These are phyloP conservation scores for Babyrousa celebensis DNA, from an alignment of 2,797 vertebrate genomes.

Conservation along the genomic window DNA sequence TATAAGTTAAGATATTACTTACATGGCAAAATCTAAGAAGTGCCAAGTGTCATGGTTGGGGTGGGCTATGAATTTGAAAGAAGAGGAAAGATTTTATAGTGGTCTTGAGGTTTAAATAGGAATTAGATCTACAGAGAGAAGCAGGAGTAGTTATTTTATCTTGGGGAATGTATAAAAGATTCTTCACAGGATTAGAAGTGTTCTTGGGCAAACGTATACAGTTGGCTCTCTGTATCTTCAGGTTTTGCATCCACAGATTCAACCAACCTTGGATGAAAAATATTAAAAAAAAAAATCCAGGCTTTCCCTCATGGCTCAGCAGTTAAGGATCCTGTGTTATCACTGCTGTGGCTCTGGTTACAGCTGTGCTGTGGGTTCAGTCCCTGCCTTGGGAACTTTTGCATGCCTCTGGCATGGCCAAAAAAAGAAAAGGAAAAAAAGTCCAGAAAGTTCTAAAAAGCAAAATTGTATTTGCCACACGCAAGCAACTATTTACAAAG, in stretches of 20 bases:
- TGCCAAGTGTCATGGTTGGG: neutral
- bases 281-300: too few relatives aligned
- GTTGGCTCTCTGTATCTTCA: neutral
- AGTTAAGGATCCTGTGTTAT: too few relatives aligned
- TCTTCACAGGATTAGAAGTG: constrained; percentile 36
- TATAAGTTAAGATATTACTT: neutral
- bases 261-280: neutral
- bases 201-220: neutral
- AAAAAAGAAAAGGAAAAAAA: neutral
- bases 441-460: neutral
- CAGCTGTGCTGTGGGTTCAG: too few relatives aligned
- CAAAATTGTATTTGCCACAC: neutral
- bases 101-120: constrained; percentile 50
- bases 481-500: neutral
- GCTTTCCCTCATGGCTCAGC: too few relatives aligned
- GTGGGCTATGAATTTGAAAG: constrained; percentile 53
- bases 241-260: neutral
- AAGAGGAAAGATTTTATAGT: constrained; percentile 8
- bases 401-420: too few relatives aligned
- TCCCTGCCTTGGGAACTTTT: too few relatives aligned
- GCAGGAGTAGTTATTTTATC: neutral
- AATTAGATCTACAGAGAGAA: constrained; percentile 43
- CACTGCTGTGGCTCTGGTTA: too few relatives aligned
- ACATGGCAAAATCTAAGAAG: neutral
- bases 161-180: constrained; percentile 20